Evolutionary conservation across 1,140 invertebrate genomes (phyloP).

Genomic region (Drosophila pseudoobscura): DNA sequence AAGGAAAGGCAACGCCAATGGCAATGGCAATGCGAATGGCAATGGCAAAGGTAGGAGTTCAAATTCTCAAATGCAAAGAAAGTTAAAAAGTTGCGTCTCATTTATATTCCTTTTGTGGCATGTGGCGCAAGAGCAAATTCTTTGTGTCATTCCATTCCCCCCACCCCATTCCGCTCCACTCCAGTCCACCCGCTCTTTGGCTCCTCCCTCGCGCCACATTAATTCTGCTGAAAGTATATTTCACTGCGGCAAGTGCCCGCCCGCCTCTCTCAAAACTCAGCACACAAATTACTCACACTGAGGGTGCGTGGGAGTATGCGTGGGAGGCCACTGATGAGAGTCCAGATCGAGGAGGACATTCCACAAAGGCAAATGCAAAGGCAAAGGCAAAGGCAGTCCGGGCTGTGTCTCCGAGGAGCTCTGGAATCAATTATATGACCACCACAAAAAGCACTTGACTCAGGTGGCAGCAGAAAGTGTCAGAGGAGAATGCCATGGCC

Average conservation of each 20-base stretch:
- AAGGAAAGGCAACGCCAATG: neutral
- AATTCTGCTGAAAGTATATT: constrained; percentile 45
- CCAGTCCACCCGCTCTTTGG: neutral
- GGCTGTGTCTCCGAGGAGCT: no score
- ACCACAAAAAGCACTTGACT: no score
- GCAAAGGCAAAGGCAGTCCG: no score
- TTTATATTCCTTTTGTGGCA: constrained; percentile 66
- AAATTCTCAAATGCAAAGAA: constrained; percentile 1
- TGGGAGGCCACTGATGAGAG: neutral
- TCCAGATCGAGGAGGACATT: no score
- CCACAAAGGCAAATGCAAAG: no score
- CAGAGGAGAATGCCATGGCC: no score
- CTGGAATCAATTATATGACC: no score
- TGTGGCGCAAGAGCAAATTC: constrained; percentile 4
- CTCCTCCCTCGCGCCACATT: constrained; percentile 23
- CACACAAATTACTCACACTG: constrained; percentile 34
- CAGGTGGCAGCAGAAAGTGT: neutral
- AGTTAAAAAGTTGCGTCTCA: constrained; percentile 58
- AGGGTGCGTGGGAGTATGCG: neutral
- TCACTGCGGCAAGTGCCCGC: constrained; percentile 13
- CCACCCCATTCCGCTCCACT: neutral
- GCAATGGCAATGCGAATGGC: neutral
- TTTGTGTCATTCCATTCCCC: neutral
- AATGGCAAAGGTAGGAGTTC: constrained; percentile 11
- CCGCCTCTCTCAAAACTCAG: neutral